Evolutionary conservation across 2,888 invertebrate species (phyloP).

Genomic region (Ennomos fuscantarius): DNA sequence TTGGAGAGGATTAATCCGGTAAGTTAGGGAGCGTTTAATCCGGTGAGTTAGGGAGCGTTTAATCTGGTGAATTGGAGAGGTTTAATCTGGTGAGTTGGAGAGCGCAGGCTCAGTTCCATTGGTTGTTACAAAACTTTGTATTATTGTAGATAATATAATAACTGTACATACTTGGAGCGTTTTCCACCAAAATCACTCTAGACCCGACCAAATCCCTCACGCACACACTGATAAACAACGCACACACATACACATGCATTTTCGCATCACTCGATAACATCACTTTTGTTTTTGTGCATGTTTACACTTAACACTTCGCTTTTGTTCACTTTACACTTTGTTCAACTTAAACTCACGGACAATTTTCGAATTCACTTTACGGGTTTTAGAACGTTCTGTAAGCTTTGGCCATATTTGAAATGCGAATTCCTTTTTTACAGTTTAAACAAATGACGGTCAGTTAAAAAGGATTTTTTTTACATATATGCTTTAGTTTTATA

Average conservation of each 20-base stretch:
- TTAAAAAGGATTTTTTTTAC: too few species aligned
- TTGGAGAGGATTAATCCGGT: too few species aligned
- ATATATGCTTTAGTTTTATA: too few species aligned
- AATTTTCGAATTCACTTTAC: too few species aligned
- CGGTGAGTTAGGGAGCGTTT: too few species aligned
- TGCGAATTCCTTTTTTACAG: neutral
- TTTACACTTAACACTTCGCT: slow-evolving; percentile 18
- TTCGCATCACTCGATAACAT: slow-evolving; percentile 57
- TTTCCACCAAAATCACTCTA: slow-evolving; percentile 77
- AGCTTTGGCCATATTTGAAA: slow-evolving; percentile 14
- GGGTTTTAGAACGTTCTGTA: slow-evolving; percentile 17
- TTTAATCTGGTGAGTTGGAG: neutral
- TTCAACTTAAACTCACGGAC: too few species aligned
- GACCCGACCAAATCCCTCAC: slow-evolving; percentile 59
- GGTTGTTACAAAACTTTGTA: too few species aligned
- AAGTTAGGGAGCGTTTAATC: too few species aligned
- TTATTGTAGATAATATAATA: too few species aligned
- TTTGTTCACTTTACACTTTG: neutral
- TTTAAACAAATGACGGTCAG: too few species aligned
- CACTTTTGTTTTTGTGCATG: slow-evolving; percentile 38
- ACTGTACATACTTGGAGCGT: slow-evolving; percentile 76
- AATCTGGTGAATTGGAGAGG: too few species aligned
- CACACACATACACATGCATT: slow-evolving; percentile 66
- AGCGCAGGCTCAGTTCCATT: too few species aligned
- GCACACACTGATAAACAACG: slow-evolving; percentile 59